Base-by-base conservation (phyloP, 2,797 vertebrate species). In the Pyrrhura leucotis region DNA sequence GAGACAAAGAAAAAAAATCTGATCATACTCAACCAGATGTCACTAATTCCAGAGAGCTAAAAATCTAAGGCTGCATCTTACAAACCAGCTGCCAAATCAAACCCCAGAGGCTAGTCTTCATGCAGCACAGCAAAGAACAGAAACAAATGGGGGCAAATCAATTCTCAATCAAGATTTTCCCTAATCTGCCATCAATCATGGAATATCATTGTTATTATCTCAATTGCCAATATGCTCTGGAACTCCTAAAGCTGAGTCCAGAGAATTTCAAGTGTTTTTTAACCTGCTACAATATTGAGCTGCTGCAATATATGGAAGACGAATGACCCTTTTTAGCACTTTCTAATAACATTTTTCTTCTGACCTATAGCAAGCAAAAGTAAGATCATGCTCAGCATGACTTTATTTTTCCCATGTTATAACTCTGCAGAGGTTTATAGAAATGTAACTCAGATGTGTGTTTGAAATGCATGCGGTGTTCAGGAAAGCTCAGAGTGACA, bases 221-320 rank as follows among this genome's bases (percentile, higher is more conserved):
- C 63, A 69, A 59, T 73, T 95, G 80, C 61, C 92, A 96, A n/a
- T 82, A 89, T 73, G 31, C 62, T 93, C 53, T 80, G 71, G 20
- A 92, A 74, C 31, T 84, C 42, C 45, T 75, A 50, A 94, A 96
- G 62, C 68, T 81, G 18, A 73, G 26, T 79, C 72, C 87, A 69
- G 72, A 96, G 87, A 72, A 84, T 92, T 85, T 87, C 17, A 82
- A 61, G 28, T 75, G 22, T 10, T 48, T 95, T 96, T 95, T 72
- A 92, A 92, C 42, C 53, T 69, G 18, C 75, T 83, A 48, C 21
- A 71, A 66, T 81, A 93, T 58, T 82, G 92, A 91, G 75, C 31
- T 73, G 21, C 53, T 85, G 69, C 82, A 84, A 73, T 66, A 85
- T 29, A 73, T 1, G 26, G 72, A 77, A 92, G 80, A 80, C 16